phyloP scores from a whole-genome alignment of 2,113 vertebrate genomes.

The Caretta caretta region DNA sequence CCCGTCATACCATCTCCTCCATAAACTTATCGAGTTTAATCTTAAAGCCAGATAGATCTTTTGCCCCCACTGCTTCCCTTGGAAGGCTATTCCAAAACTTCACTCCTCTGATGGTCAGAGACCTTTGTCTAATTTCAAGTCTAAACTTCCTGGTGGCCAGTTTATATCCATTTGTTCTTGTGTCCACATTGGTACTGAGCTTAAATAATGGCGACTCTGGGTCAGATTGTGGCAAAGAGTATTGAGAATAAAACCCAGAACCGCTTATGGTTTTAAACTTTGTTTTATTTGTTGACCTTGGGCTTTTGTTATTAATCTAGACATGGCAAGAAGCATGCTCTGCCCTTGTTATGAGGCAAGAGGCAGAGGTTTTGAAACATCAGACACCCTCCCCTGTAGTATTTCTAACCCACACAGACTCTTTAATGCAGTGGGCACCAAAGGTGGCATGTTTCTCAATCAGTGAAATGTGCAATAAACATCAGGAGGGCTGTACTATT shows the following conservation, averaged over 20 bases:
- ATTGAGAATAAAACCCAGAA: not conserved
- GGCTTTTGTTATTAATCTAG: not conserved
- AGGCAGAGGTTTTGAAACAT: constrained; percentile 28
- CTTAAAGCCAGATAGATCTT: no score
- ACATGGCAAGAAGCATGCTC: not conserved
- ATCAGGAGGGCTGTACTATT: not conserved
- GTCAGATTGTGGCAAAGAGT: constrained; percentile 45
- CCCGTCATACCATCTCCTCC: no score
- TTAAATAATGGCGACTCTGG: constrained; percentile 15
- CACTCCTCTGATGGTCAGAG: no score
- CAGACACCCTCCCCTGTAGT: constrained; percentile 51
- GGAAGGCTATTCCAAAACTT: no score
- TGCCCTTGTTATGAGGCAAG: constrained; percentile 51
- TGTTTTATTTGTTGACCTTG: constrained; percentile 32
- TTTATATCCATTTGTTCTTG: no score
- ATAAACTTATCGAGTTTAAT: no score
- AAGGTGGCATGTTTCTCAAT: constrained; percentile 45
- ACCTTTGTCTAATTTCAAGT: no score
- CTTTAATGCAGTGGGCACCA: constrained; percentile 58
- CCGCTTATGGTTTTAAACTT: constrained; percentile 25
- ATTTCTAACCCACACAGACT: constrained; percentile 34
- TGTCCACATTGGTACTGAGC: no score
- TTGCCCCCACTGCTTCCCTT: no score
- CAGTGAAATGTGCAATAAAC: not conserved
- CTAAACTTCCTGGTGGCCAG: no score